A percentile compares a stretch with the other conserved stretches of the same genome.
These are phyloP conservation scores for Dendrolimus houi DNA, from an alignment of 2,888 invertebrate genomes.

Conservation along the genomic window DNA sequence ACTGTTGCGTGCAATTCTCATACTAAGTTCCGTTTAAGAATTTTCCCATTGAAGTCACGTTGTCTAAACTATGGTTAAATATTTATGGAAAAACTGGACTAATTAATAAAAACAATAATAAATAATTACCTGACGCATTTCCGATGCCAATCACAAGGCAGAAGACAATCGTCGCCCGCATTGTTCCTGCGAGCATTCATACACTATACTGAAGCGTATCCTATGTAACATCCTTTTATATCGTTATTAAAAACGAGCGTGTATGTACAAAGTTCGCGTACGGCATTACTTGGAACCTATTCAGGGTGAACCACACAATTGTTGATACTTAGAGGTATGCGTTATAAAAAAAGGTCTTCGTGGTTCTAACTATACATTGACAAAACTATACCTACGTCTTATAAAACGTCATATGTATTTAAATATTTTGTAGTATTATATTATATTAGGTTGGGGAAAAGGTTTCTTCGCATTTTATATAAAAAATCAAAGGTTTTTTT, in stretches of 20 bases:
- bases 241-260: slow-evolving; percentile 37
- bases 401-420: no score
- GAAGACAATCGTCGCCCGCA: slow-evolving; percentile 31
- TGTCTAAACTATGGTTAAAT: slow-evolving; percentile 2
- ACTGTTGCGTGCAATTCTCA: neutral
- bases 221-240: slow-evolving; percentile 55
- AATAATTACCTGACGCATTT: slow-evolving; percentile 34
- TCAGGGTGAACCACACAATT: neutral
- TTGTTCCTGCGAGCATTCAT: slow-evolving; percentile 13
- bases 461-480: no score
- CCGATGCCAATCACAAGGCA: slow-evolving; percentile 26
- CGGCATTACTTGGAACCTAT: neutral
- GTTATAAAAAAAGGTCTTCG: no score
- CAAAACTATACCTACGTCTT: no score
- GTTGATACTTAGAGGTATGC: no score
- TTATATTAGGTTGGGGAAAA: no score
- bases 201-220: slow-evolving; percentile 28
- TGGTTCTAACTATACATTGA: no score
- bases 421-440: no score
- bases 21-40: neutral
- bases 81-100: slow-evolving; percentile 3
- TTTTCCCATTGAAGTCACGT: neutral
- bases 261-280: slow-evolving; percentile 34
- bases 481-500: no score
- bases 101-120: slow-evolving; percentile 6